Percentiles rank a stretch among this genome's conserved stretches.
Conservation (phyloP, 2,797 vertebrate genomes). For the Protosalanx chinensis region DNA sequence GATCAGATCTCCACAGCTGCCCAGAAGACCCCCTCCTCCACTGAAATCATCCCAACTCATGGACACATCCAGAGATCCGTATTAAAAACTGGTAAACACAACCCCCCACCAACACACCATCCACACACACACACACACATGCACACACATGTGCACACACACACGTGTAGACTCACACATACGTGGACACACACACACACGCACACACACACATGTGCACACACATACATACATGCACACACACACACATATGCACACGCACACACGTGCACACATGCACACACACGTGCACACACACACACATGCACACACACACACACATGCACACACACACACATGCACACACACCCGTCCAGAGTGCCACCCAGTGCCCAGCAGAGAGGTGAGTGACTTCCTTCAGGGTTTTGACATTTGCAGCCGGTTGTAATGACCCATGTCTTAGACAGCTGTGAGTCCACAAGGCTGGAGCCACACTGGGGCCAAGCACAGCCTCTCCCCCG, state of each 20-base stretch:
- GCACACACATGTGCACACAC: background rate
- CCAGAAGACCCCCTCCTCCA: background rate
- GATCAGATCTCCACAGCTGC: background rate
- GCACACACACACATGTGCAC: no score
- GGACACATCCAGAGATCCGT: background rate
- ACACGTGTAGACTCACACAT: no score
- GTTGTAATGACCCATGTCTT: constrained; percentile 79
- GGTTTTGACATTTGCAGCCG: constrained; percentile 78
- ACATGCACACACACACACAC: no score
- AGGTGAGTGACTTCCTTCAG: constrained; percentile 75
- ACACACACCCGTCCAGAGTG: constrained; percentile 48
- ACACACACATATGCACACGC: background rate
- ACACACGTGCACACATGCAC: no score
- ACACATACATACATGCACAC: no score
- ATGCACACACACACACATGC: no score
- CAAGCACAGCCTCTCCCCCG: constrained; percentile 70
- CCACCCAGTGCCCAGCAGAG: constrained; percentile 68
- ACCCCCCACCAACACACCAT: background rate
- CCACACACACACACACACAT: no score
- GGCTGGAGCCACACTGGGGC: constrained; percentile 66
- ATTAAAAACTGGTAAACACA: background rate
- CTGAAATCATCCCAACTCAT: background rate
- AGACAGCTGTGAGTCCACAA: constrained; percentile 67
- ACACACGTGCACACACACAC: no score
- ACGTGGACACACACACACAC: no score